Base-by-base conservation (phyloP, 2,888 invertebrate species). In the Adelognathus sp. region DNA sequence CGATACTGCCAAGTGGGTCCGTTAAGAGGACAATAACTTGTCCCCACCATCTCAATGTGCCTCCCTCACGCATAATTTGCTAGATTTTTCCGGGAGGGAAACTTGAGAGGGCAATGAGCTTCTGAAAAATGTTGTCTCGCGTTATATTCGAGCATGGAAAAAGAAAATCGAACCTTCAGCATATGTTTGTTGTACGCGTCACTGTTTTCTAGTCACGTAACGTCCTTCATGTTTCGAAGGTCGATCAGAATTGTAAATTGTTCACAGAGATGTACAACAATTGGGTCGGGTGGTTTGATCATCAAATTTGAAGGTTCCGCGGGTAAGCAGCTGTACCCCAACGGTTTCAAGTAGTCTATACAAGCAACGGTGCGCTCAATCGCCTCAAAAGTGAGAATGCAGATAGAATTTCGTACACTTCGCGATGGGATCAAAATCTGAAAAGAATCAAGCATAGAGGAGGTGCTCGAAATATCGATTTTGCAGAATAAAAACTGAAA, bases 281-380 rank as follows among this genome's bases (percentile, higher is more conserved):
- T 64, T 77, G 46, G 44, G 52, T 27, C 41, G 50, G n/a, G 52
- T 50, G 11, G 29, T 44, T 46, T 50, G 67, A 77, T 76, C 69
- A 77, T 76, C 63, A 33, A 72, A 75, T 81, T 75, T 76, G 60
- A 69, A 56, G 76, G 46, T 58, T 64, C 44, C 58, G 60, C 70
- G 44, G 44, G 67, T 74, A 60, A 56, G 21, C 76, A 76, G 71
- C 76, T 80, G 76, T 50, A 66, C 56, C 76, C 71, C 66, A 56
- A 24, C 31, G 36, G 54, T 39, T 9, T 78, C 67, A 58, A 71
- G 29, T 44, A 36, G 39, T 36, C n/a, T n/a, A n/a, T n/a, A n/a
- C 6, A 33, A 24, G 27, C 31, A 39, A 33, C 9, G 36, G 31
- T 18, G 18, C 33, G 36, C 18, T 11, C 16, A 18, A 29, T 27